A percentile compares a stretch with the other conserved stretches of the same genome.
phyloP scores from a whole-genome alignment of 2,113 vertebrate genomes.

The Gobiocypris rarus region DNA sequence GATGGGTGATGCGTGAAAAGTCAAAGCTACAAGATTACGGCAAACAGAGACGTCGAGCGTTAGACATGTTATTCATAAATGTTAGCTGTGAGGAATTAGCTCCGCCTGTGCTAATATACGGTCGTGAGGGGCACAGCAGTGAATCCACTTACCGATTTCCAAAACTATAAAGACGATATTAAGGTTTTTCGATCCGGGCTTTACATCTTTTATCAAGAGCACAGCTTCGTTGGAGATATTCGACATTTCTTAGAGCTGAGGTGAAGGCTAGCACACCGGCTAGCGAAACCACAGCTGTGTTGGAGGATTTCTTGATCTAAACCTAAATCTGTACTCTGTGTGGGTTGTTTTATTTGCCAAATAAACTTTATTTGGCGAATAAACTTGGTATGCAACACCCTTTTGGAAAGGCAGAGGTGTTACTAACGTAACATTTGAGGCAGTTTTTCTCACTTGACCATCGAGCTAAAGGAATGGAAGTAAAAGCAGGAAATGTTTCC shows the following conservation, averaged over 20 bases:
- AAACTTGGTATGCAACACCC: slow-evolving; percentile 12
- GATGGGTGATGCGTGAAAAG: neutral
- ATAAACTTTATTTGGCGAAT: slow-evolving; percentile 8
- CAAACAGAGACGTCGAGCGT: neutral
- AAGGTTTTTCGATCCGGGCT: slow-evolving; percentile 95
- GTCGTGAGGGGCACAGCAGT: slow-evolving; percentile 19
- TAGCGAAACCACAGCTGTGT: slow-evolving; percentile 28
- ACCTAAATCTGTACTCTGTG: neutral
- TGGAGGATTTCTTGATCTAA: slow-evolving; percentile 26
- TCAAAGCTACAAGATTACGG: neutral
- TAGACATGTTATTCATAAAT: neutral
- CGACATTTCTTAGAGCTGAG: slow-evolving; percentile 70
- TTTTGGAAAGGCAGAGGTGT: neutral
- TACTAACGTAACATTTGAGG: neutral
- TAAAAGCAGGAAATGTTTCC: slow-evolving; percentile 1
- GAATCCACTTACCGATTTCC: slow-evolving; percentile 95
- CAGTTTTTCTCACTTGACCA: slow-evolving; percentile 19
- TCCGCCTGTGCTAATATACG: slow-evolving; percentile 28
- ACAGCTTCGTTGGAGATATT: slow-evolving; percentile 81
- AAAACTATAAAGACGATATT: slow-evolving; percentile 99
- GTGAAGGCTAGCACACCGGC: slow-evolving; percentile 20
- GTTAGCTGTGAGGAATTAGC: slow-evolving; percentile 2
- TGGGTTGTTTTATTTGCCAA: slow-evolving; percentile 7
- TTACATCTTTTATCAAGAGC: slow-evolving; percentile 95
- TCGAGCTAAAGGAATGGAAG: neutral